phyloP scores from a whole-genome alignment of 2,797 vertebrate species.

The Liasis olivaceus region DNA sequence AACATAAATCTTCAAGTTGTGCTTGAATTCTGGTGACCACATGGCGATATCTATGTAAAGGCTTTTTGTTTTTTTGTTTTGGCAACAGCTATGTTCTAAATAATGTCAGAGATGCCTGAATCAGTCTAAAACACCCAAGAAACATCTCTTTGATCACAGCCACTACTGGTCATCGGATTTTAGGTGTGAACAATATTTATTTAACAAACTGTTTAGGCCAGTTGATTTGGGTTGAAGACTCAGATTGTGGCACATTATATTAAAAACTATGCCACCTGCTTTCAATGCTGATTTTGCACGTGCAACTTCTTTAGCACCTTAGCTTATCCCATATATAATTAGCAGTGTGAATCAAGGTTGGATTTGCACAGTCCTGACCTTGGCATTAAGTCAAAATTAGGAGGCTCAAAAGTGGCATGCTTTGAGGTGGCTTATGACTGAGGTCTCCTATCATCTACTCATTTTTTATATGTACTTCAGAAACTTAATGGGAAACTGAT shows the following conservation, averaged over 20 bases:
- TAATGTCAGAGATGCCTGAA: too few relatives aligned
- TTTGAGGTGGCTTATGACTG: background rate
- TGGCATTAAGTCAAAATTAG: background rate
- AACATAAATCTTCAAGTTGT: too few relatives aligned
- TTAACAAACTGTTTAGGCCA: background rate
- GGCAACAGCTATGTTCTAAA: too few relatives aligned
- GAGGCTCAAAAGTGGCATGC: background rate
- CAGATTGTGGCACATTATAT: background rate
- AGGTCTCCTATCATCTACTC: background rate
- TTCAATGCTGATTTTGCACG: background rate
- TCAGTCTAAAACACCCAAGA: too few relatives aligned
- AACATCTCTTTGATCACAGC: too few relatives aligned
- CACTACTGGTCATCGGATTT: too few relatives aligned
- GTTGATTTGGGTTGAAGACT: background rate
- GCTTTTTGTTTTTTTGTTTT: too few relatives aligned
- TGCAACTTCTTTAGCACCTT: background rate
- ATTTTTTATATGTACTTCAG: constrained; percentile 2
- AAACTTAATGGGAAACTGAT: background rate
- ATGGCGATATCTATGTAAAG: too few relatives aligned
- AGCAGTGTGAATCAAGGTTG: background rate
- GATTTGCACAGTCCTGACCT: constrained; percentile 1
- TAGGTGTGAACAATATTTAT: too few relatives aligned
- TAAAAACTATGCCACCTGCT: background rate
- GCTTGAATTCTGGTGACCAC: too few relatives aligned
- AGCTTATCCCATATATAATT: background rate